phyloP scores from a whole-genome alignment of 2,888 invertebrate species.

The Hipparchia semele region DNA sequence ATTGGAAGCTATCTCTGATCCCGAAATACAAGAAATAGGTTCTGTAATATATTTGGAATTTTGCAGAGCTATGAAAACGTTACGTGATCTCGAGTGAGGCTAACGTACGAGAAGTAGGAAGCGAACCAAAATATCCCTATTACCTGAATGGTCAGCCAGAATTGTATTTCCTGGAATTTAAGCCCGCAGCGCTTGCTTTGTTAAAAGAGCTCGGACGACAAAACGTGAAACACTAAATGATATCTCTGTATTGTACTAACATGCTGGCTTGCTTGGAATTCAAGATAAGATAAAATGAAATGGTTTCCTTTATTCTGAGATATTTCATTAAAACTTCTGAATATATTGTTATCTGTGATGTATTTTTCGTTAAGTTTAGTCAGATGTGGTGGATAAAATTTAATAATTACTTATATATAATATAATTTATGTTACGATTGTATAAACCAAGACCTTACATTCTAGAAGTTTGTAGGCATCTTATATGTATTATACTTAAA shows the following conservation, averaged over 20 bases:
- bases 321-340: background rate
- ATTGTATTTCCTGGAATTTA: conserved; percentile 32
- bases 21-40: conserved; percentile 10
- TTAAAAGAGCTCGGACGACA: conserved; percentile 23
- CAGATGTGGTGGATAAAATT: background rate
- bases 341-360: background rate
- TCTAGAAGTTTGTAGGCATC: no score
- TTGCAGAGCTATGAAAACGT: conserved; percentile 70
- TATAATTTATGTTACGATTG: no score
- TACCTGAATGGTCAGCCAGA: conserved; percentile 44
- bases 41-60: conserved; percentile 53
- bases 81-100: conserved; percentile 64
- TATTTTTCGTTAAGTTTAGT: no score
- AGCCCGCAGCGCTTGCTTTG: conserved; percentile 18
- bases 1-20: background rate
- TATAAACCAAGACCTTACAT: no score
- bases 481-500: no score
- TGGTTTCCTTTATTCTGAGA: background rate
- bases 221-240: conserved; percentile 21
- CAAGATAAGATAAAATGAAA: conserved; percentile 16
- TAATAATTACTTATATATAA: no score
- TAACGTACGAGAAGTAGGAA: conserved; percentile 42
- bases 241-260: conserved; percentile 24
- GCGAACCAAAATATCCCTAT: conserved; percentile 55
- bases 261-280: conserved; percentile 17